Evolutionary conservation across 1,140 invertebrate species (phyloP).

Genomic region (Pogonus chalceus): DNA sequence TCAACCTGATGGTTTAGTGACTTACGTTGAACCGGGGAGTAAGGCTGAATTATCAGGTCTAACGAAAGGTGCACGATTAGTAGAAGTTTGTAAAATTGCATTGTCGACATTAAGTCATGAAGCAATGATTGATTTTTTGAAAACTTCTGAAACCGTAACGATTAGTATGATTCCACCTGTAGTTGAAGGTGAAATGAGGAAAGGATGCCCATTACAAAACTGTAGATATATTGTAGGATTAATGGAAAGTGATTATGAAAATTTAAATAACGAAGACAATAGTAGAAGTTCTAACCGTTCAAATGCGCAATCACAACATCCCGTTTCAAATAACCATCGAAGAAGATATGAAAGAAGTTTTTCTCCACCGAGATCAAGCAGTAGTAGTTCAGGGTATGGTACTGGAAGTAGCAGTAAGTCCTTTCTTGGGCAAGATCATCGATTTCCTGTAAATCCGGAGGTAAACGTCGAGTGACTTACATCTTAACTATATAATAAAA

Average conservation of each 20-base stretch:
- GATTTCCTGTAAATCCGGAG: conserved; percentile 39
- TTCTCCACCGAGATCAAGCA: conserved; percentile 70
- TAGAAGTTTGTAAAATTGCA: conserved; percentile 87
- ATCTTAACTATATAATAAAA: not conserved
- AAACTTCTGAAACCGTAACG: conserved; percentile 78
- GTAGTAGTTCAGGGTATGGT: conserved; percentile 72
- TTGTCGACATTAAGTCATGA: conserved; percentile 85
- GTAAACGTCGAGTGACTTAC: too few relatives aligned
- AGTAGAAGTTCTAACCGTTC: conserved; percentile 24
- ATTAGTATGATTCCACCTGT: conserved; percentile 72
- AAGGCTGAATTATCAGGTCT: conserved; percentile 84
- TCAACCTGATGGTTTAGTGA: conserved; percentile 90
- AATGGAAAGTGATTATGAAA: conserved; percentile 65
- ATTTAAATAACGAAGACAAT: conserved; percentile 40
- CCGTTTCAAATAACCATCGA: conserved; percentile 47
- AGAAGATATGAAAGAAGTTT: conserved; percentile 61
- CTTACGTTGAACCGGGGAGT: conserved; percentile 81
- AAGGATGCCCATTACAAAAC: conserved; percentile 57
- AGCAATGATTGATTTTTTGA: conserved; percentile 87
- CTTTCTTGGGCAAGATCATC: conserved; percentile 44
- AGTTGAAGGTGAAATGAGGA: conserved; percentile 31
- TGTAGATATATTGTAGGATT: conserved; percentile 54
- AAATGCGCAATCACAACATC: conserved; percentile 38
- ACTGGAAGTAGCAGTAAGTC: conserved; percentile 67
- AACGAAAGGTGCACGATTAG: conserved; percentile 75